Conservation (phyloP, 1,140 invertebrate genomes). For the Drosophila mauritiana region DNA sequence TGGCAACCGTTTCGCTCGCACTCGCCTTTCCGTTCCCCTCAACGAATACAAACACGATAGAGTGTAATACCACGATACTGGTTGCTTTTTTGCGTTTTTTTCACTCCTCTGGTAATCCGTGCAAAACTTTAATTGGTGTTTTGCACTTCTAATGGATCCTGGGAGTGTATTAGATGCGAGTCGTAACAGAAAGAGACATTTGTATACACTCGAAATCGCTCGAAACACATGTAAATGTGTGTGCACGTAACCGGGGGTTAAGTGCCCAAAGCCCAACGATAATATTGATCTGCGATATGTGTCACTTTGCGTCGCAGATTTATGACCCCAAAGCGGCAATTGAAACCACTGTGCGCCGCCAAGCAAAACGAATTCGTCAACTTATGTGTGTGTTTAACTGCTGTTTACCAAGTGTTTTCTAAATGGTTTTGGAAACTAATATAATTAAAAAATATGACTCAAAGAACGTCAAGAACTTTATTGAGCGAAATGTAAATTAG, state of each 20-base stretch:
- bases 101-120: conserved; percentile 52
- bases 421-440: background rate
- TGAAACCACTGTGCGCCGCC: background rate
- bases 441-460: background rate
- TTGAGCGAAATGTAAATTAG: too few relatives aligned
- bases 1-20: conserved; percentile 20
- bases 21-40: conserved; percentile 24
- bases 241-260: conserved; percentile 23
- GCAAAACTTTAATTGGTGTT: conserved; percentile 75
- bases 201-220: conserved; percentile 48
- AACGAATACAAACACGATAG: conserved; percentile 18
- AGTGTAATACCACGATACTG: conserved; percentile 11
- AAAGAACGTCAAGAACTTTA: background rate
- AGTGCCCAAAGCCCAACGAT: conserved; percentile 31
- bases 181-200: conserved; percentile 57
- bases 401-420: background rate
- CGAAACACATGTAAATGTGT: conserved; percentile 42
- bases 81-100: conserved; percentile 12
- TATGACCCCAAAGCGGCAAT: conserved; percentile 2
- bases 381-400: background rate
- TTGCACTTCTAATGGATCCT: conserved; percentile 65
- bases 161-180: conserved; percentile 55
- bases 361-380: conserved; percentile 2
- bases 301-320: conserved; percentile 29
- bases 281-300: conserved; percentile 48